Conservation (phyloP, 2,888 invertebrate genomes). For the Brachylomia viminalis region DNA sequence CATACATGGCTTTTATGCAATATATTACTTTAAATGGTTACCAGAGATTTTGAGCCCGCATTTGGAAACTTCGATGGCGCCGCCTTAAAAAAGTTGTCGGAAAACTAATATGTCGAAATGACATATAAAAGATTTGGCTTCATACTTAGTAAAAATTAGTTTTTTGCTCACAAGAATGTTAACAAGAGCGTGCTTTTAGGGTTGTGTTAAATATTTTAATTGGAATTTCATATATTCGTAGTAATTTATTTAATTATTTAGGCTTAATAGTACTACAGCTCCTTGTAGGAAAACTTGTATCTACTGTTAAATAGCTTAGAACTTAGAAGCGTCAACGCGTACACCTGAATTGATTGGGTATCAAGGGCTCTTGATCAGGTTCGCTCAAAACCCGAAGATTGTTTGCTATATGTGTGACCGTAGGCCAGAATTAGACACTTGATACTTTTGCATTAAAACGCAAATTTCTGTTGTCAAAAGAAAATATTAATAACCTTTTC, state of each 20-base stretch:
- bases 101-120: conserved; percentile 30
- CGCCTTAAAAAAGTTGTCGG: conserved; percentile 25
- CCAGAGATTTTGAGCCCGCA: conserved; percentile 1
- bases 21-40: conserved; percentile 34
- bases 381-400: not conserved
- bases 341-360: not conserved
- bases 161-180: conserved; percentile 15
- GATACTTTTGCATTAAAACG: not conserved
- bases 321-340: not conserved
- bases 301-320: not conserved
- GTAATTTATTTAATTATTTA: not conserved
- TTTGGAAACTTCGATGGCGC: conserved; percentile 49
- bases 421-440: not conserved
- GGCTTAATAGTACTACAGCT: not conserved
- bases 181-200: conserved; percentile 25
- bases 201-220: conserved; percentile 32
- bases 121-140: conserved; percentile 7
- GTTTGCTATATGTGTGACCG: no score
- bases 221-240: conserved; percentile 3
- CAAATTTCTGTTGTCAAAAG: conserved; percentile 15
- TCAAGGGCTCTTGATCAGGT: not conserved
- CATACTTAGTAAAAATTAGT: conserved; percentile 1
- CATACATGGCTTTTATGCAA: conserved; percentile 28
- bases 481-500: not conserved
- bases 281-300: not conserved